Base-by-base conservation (phyloP, 2,113 vertebrate species). In the Pelusios castaneus region DNA sequence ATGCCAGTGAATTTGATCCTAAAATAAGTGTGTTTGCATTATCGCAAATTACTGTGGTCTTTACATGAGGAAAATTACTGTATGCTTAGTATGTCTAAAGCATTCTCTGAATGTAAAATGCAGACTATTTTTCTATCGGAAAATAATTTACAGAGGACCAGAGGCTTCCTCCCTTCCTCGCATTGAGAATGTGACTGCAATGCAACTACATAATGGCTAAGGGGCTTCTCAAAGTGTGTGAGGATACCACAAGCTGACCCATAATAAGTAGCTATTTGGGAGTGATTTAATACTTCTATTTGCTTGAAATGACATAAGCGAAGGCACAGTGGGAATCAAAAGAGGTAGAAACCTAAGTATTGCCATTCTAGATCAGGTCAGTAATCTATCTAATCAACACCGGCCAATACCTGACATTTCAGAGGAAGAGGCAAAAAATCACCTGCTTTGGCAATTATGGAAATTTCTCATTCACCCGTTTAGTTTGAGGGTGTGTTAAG, bases 31-130 rank as follows among this genome's bases (percentile, higher is more conserved):
- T 84, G 82, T 51, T 51, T 84, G 84, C 55, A 0, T 81, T 78
- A 58, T 81, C 82, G 80, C 89, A 82, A 51, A 93, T 92, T 91
- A 86, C 80, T 91, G 89, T 1, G 29, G 78, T 12, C 85, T 82
- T 73, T 91, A 86, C 93, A 89, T 87, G 94, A 93, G 94, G 96
- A 95, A 96, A 96, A 94, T 82, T 91, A 17, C 93, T 89, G 60
- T 27, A 2, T 38, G 34, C 76, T 95, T 67, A 85, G 80, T 6
- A 31, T 75, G 83, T 93, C 95, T 88, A 38, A 51, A 88, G 85
- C 34, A 67, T 67, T n/a, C 34, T 67, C 17, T 67, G n/a, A 67
- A n/a, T 21, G 34, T n/a, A n/a, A 67, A 17, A n/a, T 19, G 17
- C 31, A n/a, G 17, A 63, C 8, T 63, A 17, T 63, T 63, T 60